Percentiles rank a stretch among this genome's conserved stretches.
phyloP scores from a whole-genome alignment of 2,888 invertebrate species.

The Catocala sponsa region DNA sequence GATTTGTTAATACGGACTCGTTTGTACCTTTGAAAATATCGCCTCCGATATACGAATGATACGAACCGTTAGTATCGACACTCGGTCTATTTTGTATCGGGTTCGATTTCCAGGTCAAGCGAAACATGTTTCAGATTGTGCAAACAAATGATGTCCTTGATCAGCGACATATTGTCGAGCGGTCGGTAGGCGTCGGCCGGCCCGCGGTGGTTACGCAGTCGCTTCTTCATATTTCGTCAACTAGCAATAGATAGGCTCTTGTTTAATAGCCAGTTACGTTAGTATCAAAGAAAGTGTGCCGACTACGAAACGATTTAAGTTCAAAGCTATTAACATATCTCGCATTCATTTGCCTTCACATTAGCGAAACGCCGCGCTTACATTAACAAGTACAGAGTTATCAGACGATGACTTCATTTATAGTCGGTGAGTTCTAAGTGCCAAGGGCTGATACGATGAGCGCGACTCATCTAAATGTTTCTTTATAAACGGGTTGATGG shows the following conservation, averaged over 20 bases:
- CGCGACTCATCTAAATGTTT: background rate
- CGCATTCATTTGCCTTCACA: slow-evolving; percentile 41
- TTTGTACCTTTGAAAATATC: slow-evolving; percentile 8
- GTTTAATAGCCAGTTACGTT: slow-evolving; percentile 20
- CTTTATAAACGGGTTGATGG: background rate
- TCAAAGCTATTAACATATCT: slow-evolving; percentile 24
- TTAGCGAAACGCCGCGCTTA: slow-evolving; percentile 22
- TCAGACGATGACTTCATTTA: slow-evolving; percentile 36
- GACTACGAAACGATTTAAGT: slow-evolving; percentile 21
- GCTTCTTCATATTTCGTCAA: slow-evolving; percentile 39
- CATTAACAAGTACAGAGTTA: slow-evolving; percentile 1
- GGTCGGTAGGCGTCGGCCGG: background rate
- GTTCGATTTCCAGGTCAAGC: slow-evolving; percentile 47
- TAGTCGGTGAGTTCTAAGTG: slow-evolving; percentile 15
- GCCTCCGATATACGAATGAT: slow-evolving; percentile 6
- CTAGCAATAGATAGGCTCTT: slow-evolving; percentile 26
- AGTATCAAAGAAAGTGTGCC: slow-evolving; percentile 29
- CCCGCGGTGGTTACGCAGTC: slow-evolving; percentile 33
- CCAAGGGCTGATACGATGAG: background rate
- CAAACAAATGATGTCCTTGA: slow-evolving; percentile 48
- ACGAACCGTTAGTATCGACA: slow-evolving; percentile 13
- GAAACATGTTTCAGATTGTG: slow-evolving; percentile 50
- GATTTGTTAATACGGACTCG: slow-evolving; percentile 13
- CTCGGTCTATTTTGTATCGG: slow-evolving; percentile 27
- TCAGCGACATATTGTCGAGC: slow-evolving; percentile 26